These are phyloP conservation scores for Apocrypta bakeri DNA, from an alignment of 1,140 invertebrate genomes.

Conservation along the genomic window DNA sequence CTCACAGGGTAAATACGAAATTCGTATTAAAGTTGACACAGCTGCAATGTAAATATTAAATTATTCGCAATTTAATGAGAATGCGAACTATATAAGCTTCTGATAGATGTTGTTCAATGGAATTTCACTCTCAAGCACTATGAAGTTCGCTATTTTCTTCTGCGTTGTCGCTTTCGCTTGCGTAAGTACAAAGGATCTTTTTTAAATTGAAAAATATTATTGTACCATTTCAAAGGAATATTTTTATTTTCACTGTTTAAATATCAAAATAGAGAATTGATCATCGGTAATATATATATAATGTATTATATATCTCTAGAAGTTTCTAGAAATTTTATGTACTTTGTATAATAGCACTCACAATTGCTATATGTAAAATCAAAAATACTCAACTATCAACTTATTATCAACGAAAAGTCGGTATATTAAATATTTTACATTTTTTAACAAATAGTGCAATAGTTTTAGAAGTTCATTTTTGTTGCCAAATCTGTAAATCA, in stretches of 20 bases:
- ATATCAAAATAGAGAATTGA: background rate
- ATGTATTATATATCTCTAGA: background rate
- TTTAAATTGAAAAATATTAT: background rate
- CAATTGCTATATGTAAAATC: no score
- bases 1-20: no score
- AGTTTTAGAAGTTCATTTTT: no score
- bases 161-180: constrained; percentile 38
- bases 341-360: no score
- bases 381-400: no score
- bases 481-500: no score
- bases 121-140: constrained; percentile 41
- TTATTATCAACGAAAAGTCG: no score
- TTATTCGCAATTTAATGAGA: background rate
- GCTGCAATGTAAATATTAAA: background rate
- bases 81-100: background rate
- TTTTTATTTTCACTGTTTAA: background rate
- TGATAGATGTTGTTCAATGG: background rate
- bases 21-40: constrained; percentile 15
- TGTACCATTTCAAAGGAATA: background rate
- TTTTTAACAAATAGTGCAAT: no score
- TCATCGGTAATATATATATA: no score
- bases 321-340: no score
- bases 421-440: no score
- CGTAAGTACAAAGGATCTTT: constrained; percentile 53
- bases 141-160: constrained; percentile 44